Conservation (phyloP, 1,140 invertebrate genomes). For the Lasioglossum baleicum region DNA sequence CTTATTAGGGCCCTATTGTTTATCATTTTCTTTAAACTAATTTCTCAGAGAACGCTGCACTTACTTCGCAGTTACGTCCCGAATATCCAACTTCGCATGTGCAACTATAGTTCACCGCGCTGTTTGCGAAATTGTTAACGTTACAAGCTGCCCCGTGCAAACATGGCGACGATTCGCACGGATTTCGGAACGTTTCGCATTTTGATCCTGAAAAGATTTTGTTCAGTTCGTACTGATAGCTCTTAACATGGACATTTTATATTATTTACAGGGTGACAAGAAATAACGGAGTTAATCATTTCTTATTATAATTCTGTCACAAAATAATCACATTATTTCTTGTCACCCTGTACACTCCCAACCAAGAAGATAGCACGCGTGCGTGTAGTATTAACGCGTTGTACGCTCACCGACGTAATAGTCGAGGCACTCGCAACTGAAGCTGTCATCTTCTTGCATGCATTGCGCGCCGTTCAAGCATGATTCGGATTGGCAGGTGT, state of each 20-base stretch:
- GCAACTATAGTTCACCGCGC: conserved; percentile 71
- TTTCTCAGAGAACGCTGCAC: background rate
- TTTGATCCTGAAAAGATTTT: conserved; percentile 60
- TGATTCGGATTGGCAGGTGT: conserved; percentile 71
- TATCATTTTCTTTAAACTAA: background rate
- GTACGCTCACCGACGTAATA: conserved; percentile 71
- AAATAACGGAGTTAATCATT: no score
- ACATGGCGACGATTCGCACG: conserved; percentile 75
- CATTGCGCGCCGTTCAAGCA: conserved; percentile 77
- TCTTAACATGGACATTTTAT: no score
- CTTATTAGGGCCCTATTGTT: no score
- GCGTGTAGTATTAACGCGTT: no score
- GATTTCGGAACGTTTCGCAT: conserved; percentile 64
- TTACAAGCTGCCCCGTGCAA: conserved; percentile 79
- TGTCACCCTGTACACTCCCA: no score
- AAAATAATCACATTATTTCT: no score
- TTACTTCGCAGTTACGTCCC: conserved; percentile 80
- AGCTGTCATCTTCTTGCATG: conserved; percentile 65
- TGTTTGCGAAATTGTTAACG: conserved; percentile 27
- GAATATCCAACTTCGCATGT: conserved; percentile 71
- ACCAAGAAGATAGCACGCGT: no score
- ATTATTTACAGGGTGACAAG: no score
- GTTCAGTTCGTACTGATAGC: no score
- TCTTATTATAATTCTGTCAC: no score
- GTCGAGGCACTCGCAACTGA: conserved; percentile 75